A percentile compares a stretch with the other conserved stretches of the same genome.
Evolutionary conservation across 2,113 vertebrate species (phyloP).

Genomic region (Laticauda colubrina): DNA sequence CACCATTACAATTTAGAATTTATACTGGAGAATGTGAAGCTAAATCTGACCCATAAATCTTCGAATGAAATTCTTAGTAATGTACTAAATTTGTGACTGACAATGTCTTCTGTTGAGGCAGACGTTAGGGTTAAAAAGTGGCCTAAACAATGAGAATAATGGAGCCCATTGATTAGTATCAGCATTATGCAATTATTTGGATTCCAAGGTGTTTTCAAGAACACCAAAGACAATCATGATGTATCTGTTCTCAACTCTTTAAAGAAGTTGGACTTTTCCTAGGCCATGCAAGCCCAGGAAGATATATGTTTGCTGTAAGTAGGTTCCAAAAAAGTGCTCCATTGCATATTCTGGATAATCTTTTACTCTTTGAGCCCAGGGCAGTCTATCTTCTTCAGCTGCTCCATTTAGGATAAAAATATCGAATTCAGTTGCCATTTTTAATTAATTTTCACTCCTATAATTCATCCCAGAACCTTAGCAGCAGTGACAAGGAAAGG

Average conservation of each 20-base stretch:
- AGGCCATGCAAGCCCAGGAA: neutral
- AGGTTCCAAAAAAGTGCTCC: neutral
- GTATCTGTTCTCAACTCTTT: neutral
- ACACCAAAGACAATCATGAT: neutral
- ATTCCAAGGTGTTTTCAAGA: neutral
- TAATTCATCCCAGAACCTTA: neutral
- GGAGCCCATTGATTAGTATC: neutral
- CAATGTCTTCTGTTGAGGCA: neutral
- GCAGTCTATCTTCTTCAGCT: neutral
- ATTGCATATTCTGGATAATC: neutral
- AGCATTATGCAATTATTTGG: neutral
- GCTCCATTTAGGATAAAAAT: neutral
- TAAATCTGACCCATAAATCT: neutral
- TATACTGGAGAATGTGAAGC: neutral
- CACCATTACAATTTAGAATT: neutral
- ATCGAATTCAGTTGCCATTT: neutral
- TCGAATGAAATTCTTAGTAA: neutral
- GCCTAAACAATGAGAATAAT: neutral
- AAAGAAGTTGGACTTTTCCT: neutral
- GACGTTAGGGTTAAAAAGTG: neutral
- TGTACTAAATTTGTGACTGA: neutral
- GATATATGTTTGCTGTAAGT: neutral
- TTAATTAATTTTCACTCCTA: neutral
- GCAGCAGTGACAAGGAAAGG: neutral
- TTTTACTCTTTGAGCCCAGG: neutral